Evolutionary conservation across 1,140 invertebrate species (phyloP), one percentile per base, ranked within the genome.

Genomic region (Cydia strobilella): DNA sequence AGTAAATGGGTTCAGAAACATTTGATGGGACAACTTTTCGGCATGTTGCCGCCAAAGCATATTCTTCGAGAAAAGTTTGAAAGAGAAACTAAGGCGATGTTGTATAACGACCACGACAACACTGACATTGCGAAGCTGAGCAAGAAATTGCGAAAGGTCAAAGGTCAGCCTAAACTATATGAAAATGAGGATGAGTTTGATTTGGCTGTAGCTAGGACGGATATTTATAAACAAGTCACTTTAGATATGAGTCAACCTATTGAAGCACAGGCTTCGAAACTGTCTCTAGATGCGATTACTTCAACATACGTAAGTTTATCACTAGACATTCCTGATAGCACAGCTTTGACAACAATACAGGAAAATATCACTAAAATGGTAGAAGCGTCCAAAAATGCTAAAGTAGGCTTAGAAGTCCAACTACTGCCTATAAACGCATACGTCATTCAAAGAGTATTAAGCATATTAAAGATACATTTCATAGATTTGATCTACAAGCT

Each of bases 1-100:
- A 94, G 92, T 75, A 94, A 93, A 85, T 95, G 94, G 94, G 81
- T 94, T n/a, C 78, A 90, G 62, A 94, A 94, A 82, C 86, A 93
- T 86, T 85, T 94, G 48, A 80, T 94, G 9, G 66, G 74, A 74
- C 82, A 85, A 72, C 45, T 94, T 25, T 84, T 83, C 39, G 80
- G 84, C 39, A n/a, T 90, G 2, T 66, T 85, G 10, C 69, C 80
- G 12, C 48, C 62, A 7, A 80, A 88, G 35, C 63, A 77, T 20
- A 76, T 76, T 59, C 23, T 80, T 1, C 18, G 79, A 15, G 73
- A 79, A 15, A 78, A 77, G 2, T 90, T 89, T 45, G 77, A 80
- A 42, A 74, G 71, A n/a, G 75, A 79, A 48, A 31, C 83, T 6
- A 65, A 80, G 18, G 72, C 72, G 13, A 80, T 81, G 15, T 71